These are phyloP conservation scores for Enteromius mattozi DNA, from an alignment of 2,797 vertebrate species.

Conservation along the genomic window DNA sequence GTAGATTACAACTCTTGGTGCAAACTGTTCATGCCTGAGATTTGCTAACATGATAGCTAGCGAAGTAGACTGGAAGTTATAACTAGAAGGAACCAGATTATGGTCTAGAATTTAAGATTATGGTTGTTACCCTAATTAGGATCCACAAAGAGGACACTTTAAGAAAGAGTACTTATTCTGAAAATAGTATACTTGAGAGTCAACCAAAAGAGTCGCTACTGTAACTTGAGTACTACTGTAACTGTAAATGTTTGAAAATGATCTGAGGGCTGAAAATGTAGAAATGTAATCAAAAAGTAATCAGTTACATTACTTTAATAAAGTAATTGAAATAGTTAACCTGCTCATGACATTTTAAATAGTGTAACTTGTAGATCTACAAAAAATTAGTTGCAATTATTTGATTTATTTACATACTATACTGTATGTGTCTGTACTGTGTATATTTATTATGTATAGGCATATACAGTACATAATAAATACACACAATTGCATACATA, in stretches of 20 bases:
- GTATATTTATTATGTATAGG: background rate
- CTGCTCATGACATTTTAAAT: background rate
- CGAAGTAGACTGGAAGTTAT: background rate
- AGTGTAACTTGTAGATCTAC: background rate
- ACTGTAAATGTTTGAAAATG: background rate
- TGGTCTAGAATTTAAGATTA: background rate
- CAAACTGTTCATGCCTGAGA: conserved; percentile 31
- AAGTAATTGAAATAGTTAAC: too few relatives aligned
- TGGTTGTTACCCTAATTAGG: background rate
- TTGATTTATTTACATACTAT: background rate
- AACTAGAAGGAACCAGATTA: background rate
- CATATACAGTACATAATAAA: background rate
- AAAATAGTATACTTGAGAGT: background rate
- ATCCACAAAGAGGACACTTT: background rate
- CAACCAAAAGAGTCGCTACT: too few relatives aligned
- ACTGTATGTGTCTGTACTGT: background rate
- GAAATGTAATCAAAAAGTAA: background rate
- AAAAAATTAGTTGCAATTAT: background rate
- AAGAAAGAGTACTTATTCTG: background rate
- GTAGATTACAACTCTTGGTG: conserved; percentile 20
- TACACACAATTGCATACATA: background rate
- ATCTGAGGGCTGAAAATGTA: background rate
- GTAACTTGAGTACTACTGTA: background rate
- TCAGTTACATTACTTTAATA: background rate
- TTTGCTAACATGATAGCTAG: background rate